Evolutionary conservation across 2,797 vertebrate species (phyloP).

Genomic region (Heliangelus exortis): DNA sequence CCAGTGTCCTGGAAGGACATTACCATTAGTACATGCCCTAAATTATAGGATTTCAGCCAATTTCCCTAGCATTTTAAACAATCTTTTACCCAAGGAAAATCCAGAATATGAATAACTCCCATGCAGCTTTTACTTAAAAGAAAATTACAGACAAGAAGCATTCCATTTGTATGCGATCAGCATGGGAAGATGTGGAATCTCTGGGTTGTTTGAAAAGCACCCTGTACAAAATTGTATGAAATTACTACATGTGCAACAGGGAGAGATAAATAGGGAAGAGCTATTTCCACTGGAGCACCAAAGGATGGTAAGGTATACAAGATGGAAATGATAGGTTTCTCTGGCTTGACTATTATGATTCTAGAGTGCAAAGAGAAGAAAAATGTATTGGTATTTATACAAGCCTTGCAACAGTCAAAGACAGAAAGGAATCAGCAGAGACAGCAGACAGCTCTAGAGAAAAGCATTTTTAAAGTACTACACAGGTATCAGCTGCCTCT

Average conservation of each 20-base stretch:
- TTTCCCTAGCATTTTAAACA: constrained; percentile 2
- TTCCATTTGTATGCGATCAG: not conserved
- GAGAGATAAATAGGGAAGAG: constrained; percentile 2
- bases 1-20: not conserved
- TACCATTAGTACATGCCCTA: not conserved
- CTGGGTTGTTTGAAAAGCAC: not conserved
- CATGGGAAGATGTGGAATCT: not conserved
- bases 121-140: not conserved
- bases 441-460: not conserved
- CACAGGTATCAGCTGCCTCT: not conserved
- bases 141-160: constrained; percentile 9
- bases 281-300: constrained; percentile 14
- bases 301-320: not conserved
- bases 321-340: constrained; percentile 35
- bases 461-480: not conserved
- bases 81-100: not conserved
- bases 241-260: not conserved
- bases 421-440: not conserved
- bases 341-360: not conserved
- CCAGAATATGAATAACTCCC: not conserved
- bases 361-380: constrained; percentile 9
- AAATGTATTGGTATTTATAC: not conserved
- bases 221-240: constrained; percentile 14
- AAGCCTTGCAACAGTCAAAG: not conserved
- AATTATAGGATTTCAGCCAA: not conserved